Base-by-base conservation (phyloP, 2,797 vertebrate genomes). In the Poeciliopsis turneri region DNA sequence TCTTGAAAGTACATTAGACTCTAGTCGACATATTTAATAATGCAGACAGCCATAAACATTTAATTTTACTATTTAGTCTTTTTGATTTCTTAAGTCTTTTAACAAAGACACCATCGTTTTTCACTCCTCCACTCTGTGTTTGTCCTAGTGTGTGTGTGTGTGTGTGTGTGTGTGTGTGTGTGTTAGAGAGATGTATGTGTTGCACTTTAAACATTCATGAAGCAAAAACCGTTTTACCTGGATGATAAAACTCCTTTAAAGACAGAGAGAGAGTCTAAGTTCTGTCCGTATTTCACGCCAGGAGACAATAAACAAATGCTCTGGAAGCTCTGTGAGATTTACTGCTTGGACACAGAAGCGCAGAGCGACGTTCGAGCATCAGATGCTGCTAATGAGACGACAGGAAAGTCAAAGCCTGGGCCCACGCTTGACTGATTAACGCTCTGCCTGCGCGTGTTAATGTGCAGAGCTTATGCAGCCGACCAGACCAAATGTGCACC, bases 361-460 rank as follows among this genome's bases (percentile, higher is more conserved):
- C 66, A 2, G 39, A 12, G 66, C 23, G 39, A 41, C 43, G 36
- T 23, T 43, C 12, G 23, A 69, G 68, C 68, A 70, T 70, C 68
- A 45, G 68, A 45, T 45, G 68, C 41, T 16, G 41, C 68, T 28
- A 70, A 70, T 70, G 68, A 70, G 68, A n/a, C 6, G 68, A 70
- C 39, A 70, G 39, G 45, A 6, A 45, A 45, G 68, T 45, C 25
- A 25, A n/a, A 70, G 12, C 68, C 41, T 28, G 68, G 25, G 20
- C 41, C 68, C 39, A 70, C 11, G 41, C 25, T 45, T 15, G 12
- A 15, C n/a, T 15, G 66, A 45, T 45, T 28, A 45, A 7, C 23
- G 68, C 39, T 28, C 25, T 70, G 68, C 25, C 23, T 70, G 41
- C 23, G 15, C 15, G 68, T 70, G 68, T 45, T 69, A 13, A 43